Base-by-base conservation (phyloP, 2,888 invertebrate species). In the Pycnomerus fuliginosus region DNA sequence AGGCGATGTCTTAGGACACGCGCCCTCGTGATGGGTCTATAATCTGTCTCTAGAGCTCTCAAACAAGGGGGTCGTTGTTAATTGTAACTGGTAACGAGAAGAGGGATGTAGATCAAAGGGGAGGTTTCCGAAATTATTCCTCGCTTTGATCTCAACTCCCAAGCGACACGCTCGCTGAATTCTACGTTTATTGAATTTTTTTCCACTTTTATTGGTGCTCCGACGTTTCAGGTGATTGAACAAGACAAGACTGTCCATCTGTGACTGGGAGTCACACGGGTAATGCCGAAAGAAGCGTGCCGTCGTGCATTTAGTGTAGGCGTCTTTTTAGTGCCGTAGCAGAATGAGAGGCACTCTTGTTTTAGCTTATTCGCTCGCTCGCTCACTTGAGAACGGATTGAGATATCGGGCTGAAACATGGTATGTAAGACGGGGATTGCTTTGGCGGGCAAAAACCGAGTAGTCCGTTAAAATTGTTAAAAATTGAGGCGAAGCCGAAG, bases 221-320 rank as follows among this genome's bases (percentile, higher is more conserved):
- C 16, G 28, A 11, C 16, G 42, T 35, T 43, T 31, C 36, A 24
- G 16, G 25, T 36, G 42, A 43, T 43, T 36, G 20, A 43, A 16
- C 31, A 23, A 11, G 12, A 20, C n/a, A 22, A 14, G 17, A 24
- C 23, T n/a, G n/a, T n/a, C 35, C 41, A 35, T 34, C 36, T 43
- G 42, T 22, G 17, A 43, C 42, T 30, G n/a, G 16, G 13, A 36
- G 42, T 43, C 42, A 36, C 42, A 43, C 42, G 42, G 42, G 40
- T 40, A 40, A 27, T 16, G 32, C 34, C 20, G 27, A 15, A 16
- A 24, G 41, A 31, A 43, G 42, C 42, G 42, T 43, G 42, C 41
- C 41, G 34, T 11, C 41, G 41, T 35, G 40, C 32, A 27, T 27
- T 27, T 11, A 14, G 17, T 42, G n/a, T n/a, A n/a, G n/a, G n/a